Conservation (phyloP, 2,888 invertebrate species). For the Ophion slaviceki region DNA sequence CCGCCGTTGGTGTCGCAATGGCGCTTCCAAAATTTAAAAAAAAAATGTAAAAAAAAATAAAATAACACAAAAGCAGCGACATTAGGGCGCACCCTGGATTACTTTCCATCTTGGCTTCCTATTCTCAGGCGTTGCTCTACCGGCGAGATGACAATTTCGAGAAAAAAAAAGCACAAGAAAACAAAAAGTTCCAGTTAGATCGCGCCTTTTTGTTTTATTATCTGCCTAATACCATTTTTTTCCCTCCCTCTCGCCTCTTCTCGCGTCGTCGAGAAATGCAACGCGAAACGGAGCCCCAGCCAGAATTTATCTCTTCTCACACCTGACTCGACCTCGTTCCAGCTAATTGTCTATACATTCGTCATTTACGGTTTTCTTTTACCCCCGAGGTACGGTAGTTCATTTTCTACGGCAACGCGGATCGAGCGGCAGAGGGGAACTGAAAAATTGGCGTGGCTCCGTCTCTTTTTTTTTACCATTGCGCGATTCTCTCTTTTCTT, state of each 20-base stretch:
- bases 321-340: not conserved
- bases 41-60: constrained; percentile 43
- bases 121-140: constrained; percentile 51
- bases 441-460: constrained; percentile 49
- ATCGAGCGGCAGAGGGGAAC: constrained; percentile 1
- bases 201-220: not conserved
- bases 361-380: constrained; percentile 3
- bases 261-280: not conserved
- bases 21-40: constrained; percentile 78
- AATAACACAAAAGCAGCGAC: constrained; percentile 80
- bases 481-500: constrained; percentile 8
- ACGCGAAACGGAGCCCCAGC: constrained; percentile 24
- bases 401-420: constrained; percentile 47
- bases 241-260: constrained; percentile 7
- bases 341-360: not conserved
- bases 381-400: not conserved
- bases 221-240: not conserved
- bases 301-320: constrained; percentile 8
- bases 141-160: constrained; percentile 21
- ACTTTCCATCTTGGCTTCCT: constrained; percentile 38
- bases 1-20: constrained; percentile 78
- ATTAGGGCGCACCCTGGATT: constrained; percentile 72
- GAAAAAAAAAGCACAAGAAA: constrained; percentile 32
- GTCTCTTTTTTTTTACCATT: constrained; percentile 29
- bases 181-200: constrained; percentile 34